A percentile compares a stretch with the other conserved stretches of the same genome.
These are phyloP conservation scores for Chiridota heheva DNA, from an alignment of 35 echinoderm and acorn worm species.

Conservation along the genomic window DNA sequence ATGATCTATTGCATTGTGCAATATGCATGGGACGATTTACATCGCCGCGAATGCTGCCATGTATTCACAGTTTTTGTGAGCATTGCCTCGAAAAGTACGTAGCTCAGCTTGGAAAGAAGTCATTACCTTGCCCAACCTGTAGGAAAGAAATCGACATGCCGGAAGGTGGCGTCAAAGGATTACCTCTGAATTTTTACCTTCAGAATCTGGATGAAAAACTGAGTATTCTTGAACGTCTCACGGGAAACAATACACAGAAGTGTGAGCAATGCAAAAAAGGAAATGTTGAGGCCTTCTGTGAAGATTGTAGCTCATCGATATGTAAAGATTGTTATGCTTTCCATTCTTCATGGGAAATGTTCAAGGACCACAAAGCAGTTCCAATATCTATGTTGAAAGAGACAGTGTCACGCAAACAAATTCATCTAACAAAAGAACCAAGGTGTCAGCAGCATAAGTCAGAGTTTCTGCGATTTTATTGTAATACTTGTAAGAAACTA, in stretches of 20 bases:
- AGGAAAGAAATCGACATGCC: neutral
- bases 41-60: conserved; percentile 15
- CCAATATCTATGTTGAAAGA: neutral
- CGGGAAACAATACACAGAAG: neutral
- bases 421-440: neutral
- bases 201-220: conserved; percentile 1
- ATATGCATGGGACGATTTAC: conserved; percentile 27
- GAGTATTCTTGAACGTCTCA: neutral
- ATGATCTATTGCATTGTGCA: conserved; percentile 12
- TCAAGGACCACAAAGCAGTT: neutral
- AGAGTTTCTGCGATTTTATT: conserved; percentile 15
- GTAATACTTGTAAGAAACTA: conserved; percentile 8
- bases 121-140: conserved; percentile 31
- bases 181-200: conserved; percentile 16
- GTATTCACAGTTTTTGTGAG: conserved; percentile 29
- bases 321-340: neutral
- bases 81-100: neutral
- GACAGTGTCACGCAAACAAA: neutral
- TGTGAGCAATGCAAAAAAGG: conserved; percentile 6
- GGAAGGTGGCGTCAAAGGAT: neutral
- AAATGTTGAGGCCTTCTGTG: neutral
- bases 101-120: neutral
- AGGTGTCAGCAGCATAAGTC: conserved; percentile 3
- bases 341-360: neutral
- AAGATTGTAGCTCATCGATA: conserved; percentile 22